Evolutionary conservation across 1,140 invertebrate species (phyloP).

Genomic region (Semibalanus balanoides): DNA sequence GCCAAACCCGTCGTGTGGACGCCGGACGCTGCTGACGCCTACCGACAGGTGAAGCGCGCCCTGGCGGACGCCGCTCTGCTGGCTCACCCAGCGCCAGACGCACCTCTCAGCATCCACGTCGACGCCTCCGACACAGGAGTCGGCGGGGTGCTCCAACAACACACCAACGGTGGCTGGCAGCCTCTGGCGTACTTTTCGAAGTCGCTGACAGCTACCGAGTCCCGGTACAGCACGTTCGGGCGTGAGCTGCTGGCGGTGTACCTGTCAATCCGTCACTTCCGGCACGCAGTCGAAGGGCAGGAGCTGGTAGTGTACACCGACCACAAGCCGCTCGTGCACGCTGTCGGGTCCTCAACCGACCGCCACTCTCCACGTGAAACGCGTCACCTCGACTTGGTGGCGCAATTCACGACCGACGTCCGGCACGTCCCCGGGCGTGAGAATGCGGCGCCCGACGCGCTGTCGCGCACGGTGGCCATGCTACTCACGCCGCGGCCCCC

Average conservation of each 20-base stretch:
- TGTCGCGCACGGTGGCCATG: constrained; percentile 12
- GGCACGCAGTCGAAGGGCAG: constrained; percentile 24
- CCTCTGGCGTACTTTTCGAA: constrained; percentile 15
- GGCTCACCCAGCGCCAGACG: not conserved
- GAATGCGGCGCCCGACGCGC: constrained; percentile 21
- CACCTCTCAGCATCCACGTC: constrained; percentile 9
- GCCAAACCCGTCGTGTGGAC: constrained; percentile 14
- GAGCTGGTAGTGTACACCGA: constrained; percentile 23
- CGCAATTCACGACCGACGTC: constrained; percentile 28
- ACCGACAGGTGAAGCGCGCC: constrained; percentile 15
- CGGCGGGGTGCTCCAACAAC: constrained; percentile 14
- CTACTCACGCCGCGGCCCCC: too few relatives aligned
- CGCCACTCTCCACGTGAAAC: constrained; percentile 18
- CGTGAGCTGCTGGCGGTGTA: constrained; percentile 22
- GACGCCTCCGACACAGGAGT: constrained; percentile 12
- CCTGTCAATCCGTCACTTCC: constrained; percentile 23
- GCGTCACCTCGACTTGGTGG: constrained; percentile 27
- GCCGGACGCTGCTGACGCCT: constrained; percentile 12
- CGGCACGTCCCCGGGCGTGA: constrained; percentile 26
- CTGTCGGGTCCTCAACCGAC: constrained; percentile 17
- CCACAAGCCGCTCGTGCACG: constrained; percentile 24
- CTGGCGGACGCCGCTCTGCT: constrained; percentile 10
- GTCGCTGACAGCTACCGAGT: constrained; percentile 14
- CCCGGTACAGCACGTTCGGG: constrained; percentile 20
- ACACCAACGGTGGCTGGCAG: not conserved